phyloP scores from a whole-genome alignment of 2,888 invertebrate species.

The Drosophila antonietae region DNA sequence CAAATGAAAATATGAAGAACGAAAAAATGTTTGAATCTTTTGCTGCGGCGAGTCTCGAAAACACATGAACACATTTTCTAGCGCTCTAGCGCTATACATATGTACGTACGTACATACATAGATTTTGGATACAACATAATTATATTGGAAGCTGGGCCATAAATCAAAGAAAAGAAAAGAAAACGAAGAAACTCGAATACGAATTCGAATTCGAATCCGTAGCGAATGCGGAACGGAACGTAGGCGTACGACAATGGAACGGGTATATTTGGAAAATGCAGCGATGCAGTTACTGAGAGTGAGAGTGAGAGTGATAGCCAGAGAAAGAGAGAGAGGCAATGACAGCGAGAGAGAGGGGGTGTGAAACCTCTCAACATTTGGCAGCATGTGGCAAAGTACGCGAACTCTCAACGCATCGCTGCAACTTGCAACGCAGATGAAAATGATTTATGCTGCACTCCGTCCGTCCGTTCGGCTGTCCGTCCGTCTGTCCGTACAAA shows the following conservation, averaged over 20 bases:
- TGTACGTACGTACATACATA: background rate
- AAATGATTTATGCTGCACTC: slow-evolving; percentile 73
- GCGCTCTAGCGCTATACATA: slow-evolving; percentile 33
- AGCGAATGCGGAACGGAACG: slow-evolving; percentile 33
- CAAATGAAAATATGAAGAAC: slow-evolving; percentile 21
- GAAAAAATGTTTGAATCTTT: slow-evolving; percentile 45
- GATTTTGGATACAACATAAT: slow-evolving; percentile 73
- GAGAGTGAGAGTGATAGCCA: background rate
- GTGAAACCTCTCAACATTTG: slow-evolving; percentile 65
- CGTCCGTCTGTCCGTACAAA: slow-evolving; percentile 21
- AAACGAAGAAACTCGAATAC: slow-evolving; percentile 15
- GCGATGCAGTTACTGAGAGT: slow-evolving; percentile 27
- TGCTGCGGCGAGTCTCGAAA: slow-evolving; percentile 52
- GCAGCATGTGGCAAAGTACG: slow-evolving; percentile 80
- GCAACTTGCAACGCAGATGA: slow-evolving; percentile 75
- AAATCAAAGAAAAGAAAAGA: slow-evolving; percentile 58
- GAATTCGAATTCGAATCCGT: slow-evolving; percentile 24
- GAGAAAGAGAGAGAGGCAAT: slow-evolving; percentile 3
- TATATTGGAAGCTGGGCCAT: slow-evolving; percentile 77
- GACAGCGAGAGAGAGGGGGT: slow-evolving; percentile 6
- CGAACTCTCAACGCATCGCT: slow-evolving; percentile 67
- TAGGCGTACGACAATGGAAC: slow-evolving; percentile 49
- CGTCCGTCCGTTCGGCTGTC: slow-evolving; percentile 17
- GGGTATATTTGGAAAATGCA: slow-evolving; percentile 45
- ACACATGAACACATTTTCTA: slow-evolving; percentile 65